Conservation (phyloP, 2,113 vertebrate genomes). For the Amazona guildingii region DNA sequence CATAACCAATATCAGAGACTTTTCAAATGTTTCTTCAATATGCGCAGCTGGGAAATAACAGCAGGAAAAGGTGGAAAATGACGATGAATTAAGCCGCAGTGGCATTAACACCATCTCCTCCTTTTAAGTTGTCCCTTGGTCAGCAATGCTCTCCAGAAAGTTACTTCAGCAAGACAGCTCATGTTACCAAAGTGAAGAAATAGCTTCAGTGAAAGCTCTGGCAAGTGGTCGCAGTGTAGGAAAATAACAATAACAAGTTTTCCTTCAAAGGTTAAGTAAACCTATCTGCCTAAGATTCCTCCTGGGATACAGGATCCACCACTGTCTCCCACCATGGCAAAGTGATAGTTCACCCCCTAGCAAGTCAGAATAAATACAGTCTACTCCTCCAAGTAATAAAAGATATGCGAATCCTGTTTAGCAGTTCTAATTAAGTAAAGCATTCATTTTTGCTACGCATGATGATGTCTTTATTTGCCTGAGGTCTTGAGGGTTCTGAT, state of each 20-base stretch:
- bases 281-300: neutral
- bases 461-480: neutral
- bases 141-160: neutral
- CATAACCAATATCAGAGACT: neutral
- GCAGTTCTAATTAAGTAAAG: neutral
- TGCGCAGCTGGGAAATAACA: neutral
- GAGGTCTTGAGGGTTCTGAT: neutral
- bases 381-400: neutral
- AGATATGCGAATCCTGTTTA: neutral
- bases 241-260: neutral
- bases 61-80: neutral
- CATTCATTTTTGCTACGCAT: neutral
- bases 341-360: rapidly evolving
- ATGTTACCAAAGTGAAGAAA: neutral
- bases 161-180: neutral
- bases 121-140: neutral
- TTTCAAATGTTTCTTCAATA: neutral
- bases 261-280: neutral
- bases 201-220: neutral
- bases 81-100: neutral
- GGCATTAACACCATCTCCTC: neutral
- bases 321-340: neutral
- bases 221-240: rapidly evolving
- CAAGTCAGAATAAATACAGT: rapidly evolving
- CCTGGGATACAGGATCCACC: neutral